Evolutionary conservation across 2,797 vertebrate species (phyloP).

Genomic region (Ctenopoma kingsleyae): DNA sequence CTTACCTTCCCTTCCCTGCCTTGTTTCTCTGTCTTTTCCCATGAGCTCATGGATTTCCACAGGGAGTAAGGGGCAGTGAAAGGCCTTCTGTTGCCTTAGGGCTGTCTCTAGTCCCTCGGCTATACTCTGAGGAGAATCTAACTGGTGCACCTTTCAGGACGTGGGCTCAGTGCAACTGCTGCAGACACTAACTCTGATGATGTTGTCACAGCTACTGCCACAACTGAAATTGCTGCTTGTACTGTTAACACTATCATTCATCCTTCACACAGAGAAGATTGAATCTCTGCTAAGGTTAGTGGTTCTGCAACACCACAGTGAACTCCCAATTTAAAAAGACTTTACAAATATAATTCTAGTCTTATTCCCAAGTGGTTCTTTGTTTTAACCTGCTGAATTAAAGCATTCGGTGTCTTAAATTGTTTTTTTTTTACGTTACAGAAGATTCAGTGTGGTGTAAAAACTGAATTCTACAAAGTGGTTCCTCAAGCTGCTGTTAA

Average conservation of each 20-base stretch:
- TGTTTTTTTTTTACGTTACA: background rate
- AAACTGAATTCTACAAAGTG: background rate
- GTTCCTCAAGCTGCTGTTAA: background rate
- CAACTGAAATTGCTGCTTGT: slow-evolving; percentile 28
- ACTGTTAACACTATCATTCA: slow-evolving; percentile 25
- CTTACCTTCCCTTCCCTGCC: slow-evolving; percentile 48
- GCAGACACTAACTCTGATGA: slow-evolving; percentile 57
- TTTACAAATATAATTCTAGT: background rate
- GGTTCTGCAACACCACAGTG: background rate
- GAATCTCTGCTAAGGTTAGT: background rate
- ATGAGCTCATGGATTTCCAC: slow-evolving; percentile 57
- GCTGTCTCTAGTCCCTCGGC: slow-evolving; percentile 68
- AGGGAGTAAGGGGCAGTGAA: slow-evolving; percentile 70
- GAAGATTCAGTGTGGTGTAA: background rate
- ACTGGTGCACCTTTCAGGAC: slow-evolving; percentile 62
- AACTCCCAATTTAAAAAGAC: background rate
- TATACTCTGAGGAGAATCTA: slow-evolving; percentile 64
- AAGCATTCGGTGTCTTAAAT: background rate
- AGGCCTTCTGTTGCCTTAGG: slow-evolving; percentile 77
- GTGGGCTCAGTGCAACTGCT: slow-evolving; percentile 38
- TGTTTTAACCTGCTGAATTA: slow-evolving; percentile 19
- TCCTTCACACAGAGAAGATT: slow-evolving; percentile 3
- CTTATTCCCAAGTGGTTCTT: background rate
- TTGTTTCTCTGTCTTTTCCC: slow-evolving; percentile 36
- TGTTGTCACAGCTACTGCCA: slow-evolving; percentile 46